These are phyloP conservation scores for Hiodon alosoides DNA, from an alignment of 2,113 vertebrate genomes.

Conservation along the genomic window DNA sequence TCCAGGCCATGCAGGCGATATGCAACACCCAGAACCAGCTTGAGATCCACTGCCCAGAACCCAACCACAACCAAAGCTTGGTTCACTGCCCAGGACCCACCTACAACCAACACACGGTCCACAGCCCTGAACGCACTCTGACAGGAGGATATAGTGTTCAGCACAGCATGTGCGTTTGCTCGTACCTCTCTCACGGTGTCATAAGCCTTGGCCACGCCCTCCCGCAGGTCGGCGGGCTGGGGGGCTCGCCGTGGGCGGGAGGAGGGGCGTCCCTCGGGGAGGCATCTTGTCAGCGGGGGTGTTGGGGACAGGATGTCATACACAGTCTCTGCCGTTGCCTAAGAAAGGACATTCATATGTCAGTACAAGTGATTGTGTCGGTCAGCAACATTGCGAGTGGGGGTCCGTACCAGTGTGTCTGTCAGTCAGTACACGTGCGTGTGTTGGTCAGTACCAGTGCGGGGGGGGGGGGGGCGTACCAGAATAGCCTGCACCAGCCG, in stretches of 20 bases:
- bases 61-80: no score
- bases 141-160: neutral
- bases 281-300: slow-evolving; percentile 66
- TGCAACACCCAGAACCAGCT: no score
- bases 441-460: neutral
- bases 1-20: no score
- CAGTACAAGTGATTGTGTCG: no score
- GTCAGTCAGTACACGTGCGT: neutral
- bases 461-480: slow-evolving; percentile 48
- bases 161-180: neutral
- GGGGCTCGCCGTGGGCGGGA: slow-evolving; percentile 63
- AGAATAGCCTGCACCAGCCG: slow-evolving; percentile 87
- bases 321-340: slow-evolving; percentile 88
- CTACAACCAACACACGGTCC: neutral
- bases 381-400: neutral
- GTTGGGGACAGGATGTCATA: slow-evolving; percentile 89
- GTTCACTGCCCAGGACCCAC: no score
- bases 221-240: slow-evolving; percentile 82
- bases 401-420: neutral
- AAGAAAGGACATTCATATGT: neutral
- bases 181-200: slow-evolving; percentile 82
- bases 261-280: slow-evolving; percentile 67
- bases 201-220: slow-evolving; percentile 85
- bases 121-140: neutral
- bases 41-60: no score